phyloP scores from a whole-genome alignment of 2,113 vertebrate genomes.

The Recurvirostra avosetta region DNA sequence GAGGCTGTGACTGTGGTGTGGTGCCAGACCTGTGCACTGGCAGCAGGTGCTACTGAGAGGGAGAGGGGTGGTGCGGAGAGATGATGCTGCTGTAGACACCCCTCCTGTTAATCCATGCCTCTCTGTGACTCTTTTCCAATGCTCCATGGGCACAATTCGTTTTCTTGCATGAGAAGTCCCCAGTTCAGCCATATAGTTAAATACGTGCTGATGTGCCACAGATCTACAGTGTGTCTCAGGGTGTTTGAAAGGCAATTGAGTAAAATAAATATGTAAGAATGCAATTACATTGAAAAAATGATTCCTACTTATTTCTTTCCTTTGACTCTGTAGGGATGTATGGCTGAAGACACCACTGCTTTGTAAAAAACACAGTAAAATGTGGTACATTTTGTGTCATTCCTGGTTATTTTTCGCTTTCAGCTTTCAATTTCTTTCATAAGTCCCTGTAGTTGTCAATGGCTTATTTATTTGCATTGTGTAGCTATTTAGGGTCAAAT shows the following conservation, averaged over 20 bases:
- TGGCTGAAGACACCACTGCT: background rate
- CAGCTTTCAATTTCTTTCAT: background rate
- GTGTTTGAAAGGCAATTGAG: background rate
- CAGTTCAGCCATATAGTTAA: background rate
- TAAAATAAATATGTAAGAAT: background rate
- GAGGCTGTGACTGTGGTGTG: accelerated
- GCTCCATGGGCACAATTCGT: background rate
- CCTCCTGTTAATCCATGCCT: background rate
- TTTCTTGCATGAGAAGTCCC: background rate
- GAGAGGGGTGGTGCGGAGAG: background rate
- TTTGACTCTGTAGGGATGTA: background rate
- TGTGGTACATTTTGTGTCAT: background rate
- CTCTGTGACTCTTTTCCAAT: background rate
- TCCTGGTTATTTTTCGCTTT: background rate
- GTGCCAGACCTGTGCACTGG: background rate
- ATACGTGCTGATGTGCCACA: background rate
- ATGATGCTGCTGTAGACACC: background rate
- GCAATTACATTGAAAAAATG: background rate
- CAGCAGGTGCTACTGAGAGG: accelerated
- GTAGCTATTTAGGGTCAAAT: background rate
- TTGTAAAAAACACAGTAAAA: background rate
- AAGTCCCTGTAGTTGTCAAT: background rate
- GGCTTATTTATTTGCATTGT: background rate
- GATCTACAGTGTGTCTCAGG: background rate
- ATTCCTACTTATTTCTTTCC: background rate